Evolutionary conservation across 2,797 vertebrate species (phyloP), one percentile per base, ranked within the genome.

Genomic region (Sebastes elongatus): DNA sequence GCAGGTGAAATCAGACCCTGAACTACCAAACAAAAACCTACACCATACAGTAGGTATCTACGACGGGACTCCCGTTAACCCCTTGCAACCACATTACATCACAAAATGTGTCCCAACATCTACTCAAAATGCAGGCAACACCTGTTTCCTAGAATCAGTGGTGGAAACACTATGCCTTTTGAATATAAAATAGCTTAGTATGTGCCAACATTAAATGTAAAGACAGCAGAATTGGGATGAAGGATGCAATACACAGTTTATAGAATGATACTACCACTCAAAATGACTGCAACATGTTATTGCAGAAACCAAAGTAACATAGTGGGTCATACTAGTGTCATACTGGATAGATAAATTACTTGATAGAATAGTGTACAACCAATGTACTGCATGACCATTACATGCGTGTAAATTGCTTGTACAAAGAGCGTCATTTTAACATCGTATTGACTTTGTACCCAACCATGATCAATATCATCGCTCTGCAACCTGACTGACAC

Each of bases 401-500:
- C 5, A 67, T 35, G 55, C 7, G 4, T 35, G 5, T 32, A 57
- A 23, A 68, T 7, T 59, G 22, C 25, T 52, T 1, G 16, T 53
- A n/a, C 71, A 73, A 64, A 32, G 4, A 10, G 23, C 52, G 56
- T 71, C 78, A 85, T 88, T 85, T 78, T 63, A 65, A 60, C 67
- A 18, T 74, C 33, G 59, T 82, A 86, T 80, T 83, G 85, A 88
- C 78, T 84, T 81, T 88, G 66, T 56, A 66, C 67, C 62, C 9
- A 57, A 71, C 72, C 11, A 13, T 69, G 85, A 92, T 92, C 85
- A 88, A 87, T 90, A 85, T 83, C 38, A 84, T 23, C 0, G 1
- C 63, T 85, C 65, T 32, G 38, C 55, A 80, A 63, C 49, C 72
- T 83, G 91, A 92, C 49, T 88, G 93, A 93, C 91, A 90, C 68